These are phyloP conservation scores for Agrochola circellaris DNA, from an alignment of 2,888 invertebrate species.

Conservation along the genomic window DNA sequence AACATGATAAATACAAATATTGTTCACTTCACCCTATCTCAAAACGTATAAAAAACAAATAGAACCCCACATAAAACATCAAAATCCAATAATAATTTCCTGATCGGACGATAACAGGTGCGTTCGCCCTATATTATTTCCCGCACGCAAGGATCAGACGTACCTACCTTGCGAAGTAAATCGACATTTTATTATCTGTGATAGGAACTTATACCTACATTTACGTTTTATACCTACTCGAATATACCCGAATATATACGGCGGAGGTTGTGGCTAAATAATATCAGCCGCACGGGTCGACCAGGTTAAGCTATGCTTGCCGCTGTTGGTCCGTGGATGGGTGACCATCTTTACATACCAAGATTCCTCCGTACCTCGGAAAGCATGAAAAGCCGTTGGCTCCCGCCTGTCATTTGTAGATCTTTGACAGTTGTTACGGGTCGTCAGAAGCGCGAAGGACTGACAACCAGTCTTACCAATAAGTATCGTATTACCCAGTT, in stretches of 20 bases:
- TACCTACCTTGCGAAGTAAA: constrained; percentile 23
- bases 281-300: too few species aligned
- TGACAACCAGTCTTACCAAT: too few species aligned
- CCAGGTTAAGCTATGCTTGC: too few species aligned
- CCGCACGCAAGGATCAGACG: constrained; percentile 50
- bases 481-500: too few species aligned
- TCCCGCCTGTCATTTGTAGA: too few species aligned
- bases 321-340: too few species aligned
- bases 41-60: constrained; percentile 32
- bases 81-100: constrained; percentile 55
- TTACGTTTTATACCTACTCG: not conserved
- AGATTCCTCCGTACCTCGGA: too few species aligned
- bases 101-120: constrained; percentile 31
- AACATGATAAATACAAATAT: constrained; percentile 16
- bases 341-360: too few species aligned
- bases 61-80: constrained; percentile 24
- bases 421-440: too few species aligned
- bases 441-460: too few species aligned
- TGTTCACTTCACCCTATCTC: not conserved
- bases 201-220: not conserved
- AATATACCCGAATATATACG: not conserved
- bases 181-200: constrained; percentile 50
- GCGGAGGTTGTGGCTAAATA: too few species aligned
- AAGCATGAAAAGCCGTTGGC: too few species aligned
- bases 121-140: constrained; percentile 41